Evolutionary conservation across 2,888 invertebrate species (phyloP).

Genomic region (Hypomecis punctinalis): DNA sequence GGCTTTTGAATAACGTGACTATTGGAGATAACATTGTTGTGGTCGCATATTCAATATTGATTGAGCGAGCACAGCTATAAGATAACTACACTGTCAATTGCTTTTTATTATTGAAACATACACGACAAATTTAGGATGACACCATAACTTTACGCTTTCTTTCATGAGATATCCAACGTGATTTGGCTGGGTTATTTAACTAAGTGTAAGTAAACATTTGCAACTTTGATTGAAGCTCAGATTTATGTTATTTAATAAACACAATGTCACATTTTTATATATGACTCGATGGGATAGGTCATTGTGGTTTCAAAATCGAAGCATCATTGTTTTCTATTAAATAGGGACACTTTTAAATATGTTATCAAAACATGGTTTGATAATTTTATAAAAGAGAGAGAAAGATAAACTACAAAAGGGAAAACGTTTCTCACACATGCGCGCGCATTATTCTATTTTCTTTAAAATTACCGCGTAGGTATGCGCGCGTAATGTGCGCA

Average conservation of each 20-base stretch:
- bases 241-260: slow-evolving; percentile 6
- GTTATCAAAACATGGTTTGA: no score
- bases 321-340: no score
- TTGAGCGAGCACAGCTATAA: slow-evolving; percentile 8
- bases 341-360: not conserved
- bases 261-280: slow-evolving; percentile 43
- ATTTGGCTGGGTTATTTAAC: slow-evolving; percentile 12
- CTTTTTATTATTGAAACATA: slow-evolving; percentile 3
- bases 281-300: not conserved
- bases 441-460: slow-evolving; percentile 54
- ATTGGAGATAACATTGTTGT: slow-evolving; percentile 16
- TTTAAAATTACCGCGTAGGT: slow-evolving; percentile 45
- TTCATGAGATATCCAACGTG: not conserved
- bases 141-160: not conserved
- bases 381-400: slow-evolving; percentile 50
- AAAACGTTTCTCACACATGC: slow-evolving; percentile 44
- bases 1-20: slow-evolving; percentile 12
- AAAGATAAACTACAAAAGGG: slow-evolving; percentile 42
- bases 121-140: slow-evolving; percentile 2
- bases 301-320: no score
- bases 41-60: slow-evolving; percentile 22
- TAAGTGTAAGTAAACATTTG: slow-evolving; percentile 60
- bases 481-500: slow-evolving; percentile 21
- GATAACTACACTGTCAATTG: slow-evolving; percentile 18
- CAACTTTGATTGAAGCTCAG: slow-evolving; percentile 49